Evolutionary conservation across 2,888 invertebrate genomes (phyloP).

Genomic region (Salpingus planirostris): DNA sequence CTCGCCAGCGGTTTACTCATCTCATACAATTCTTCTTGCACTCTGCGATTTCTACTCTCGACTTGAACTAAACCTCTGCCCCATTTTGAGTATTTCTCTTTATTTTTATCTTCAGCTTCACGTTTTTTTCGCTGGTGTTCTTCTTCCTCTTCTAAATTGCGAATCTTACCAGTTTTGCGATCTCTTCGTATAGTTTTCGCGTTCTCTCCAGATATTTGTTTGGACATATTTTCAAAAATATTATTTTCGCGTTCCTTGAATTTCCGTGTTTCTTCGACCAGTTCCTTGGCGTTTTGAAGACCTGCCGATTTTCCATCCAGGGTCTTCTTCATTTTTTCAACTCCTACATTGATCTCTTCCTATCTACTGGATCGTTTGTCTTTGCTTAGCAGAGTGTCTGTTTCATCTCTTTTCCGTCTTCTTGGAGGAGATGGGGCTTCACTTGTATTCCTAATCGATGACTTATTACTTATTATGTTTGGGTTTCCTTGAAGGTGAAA

Average conservation of each 20-base stretch:
- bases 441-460: too few relatives aligned
- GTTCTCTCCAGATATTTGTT: slow-evolving; percentile 61
- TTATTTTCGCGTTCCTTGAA: slow-evolving; percentile 63
- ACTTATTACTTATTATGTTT: too few relatives aligned
- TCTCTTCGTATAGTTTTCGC: slow-evolving; percentile 64
- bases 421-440: slow-evolving; percentile 13
- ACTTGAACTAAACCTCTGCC: slow-evolving; percentile 79
- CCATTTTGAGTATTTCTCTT: slow-evolving; percentile 76
- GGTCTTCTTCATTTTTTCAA: slow-evolving; percentile 61
- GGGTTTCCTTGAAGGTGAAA: too few relatives aligned
- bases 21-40: slow-evolving; percentile 72
- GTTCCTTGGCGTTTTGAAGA: slow-evolving; percentile 66
- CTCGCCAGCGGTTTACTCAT: slow-evolving; percentile 87
- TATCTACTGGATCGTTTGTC: neutral
- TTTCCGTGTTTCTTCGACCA: slow-evolving; percentile 63
- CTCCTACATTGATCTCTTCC: too few relatives aligned
- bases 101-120: slow-evolving; percentile 53
- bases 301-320: slow-evolving; percentile 83
- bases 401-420: slow-evolving; percentile 20
- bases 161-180: slow-evolving; percentile 52
- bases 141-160: slow-evolving; percentile 62
- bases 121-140: slow-evolving; percentile 58
- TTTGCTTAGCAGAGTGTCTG: slow-evolving; percentile 17
- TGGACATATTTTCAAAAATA: slow-evolving; percentile 60
- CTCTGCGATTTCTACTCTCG: slow-evolving; percentile 58